Evolutionary conservation across 2,797 vertebrate species (phyloP), one percentile per base, ranked within the genome.

Genomic region (Poeciliopsis paucimaculata): DNA sequence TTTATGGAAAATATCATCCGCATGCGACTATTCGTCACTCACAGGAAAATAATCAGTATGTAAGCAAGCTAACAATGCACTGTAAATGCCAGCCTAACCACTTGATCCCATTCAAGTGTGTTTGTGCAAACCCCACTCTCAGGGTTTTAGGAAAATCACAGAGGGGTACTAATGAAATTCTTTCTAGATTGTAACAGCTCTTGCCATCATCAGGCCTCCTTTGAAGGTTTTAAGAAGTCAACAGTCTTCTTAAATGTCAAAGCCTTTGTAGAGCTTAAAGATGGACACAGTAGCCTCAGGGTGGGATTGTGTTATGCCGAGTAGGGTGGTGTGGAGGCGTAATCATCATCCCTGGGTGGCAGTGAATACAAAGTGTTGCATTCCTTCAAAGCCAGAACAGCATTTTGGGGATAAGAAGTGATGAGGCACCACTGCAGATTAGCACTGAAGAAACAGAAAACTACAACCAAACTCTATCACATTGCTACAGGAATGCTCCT

Each of bases 81-180:
- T 81, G 86, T 80, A 84, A 79, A 86, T 53, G 83, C 84, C 83
- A 73, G 53, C 60, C 75, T 77, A 78, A 84, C 84, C 82, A 77
- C 83, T 86, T 84, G 86, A 89, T 84, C 82, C 76, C 60, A 81
- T 26, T 81, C 78, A 76, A 78, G 88, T 79, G 88, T 80, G 85
- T 82, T 79, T 85, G 85, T 88, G 86, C 82, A 46, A 68, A 79
- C 45, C 45, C 73, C 77, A 82, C 86, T 88, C 89, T 87, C n/a
- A 15, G 77, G 78, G 91, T 68, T 87, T 86, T 82, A 82, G 64
- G 55, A 73, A 80, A 89, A 80, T 79, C 85, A 84, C 84, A 82
- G 70, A 87, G 72, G 60, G 71, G 51, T 82, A 83, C 90, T 91
- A 92, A 94, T 90, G 91, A 92, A 93, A 94, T 93, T 93, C 93